Evolutionary conservation across 2,888 invertebrate species (phyloP), one percentile per base, ranked within the genome.

Genomic region (Tuberolachnus salignus): DNA sequence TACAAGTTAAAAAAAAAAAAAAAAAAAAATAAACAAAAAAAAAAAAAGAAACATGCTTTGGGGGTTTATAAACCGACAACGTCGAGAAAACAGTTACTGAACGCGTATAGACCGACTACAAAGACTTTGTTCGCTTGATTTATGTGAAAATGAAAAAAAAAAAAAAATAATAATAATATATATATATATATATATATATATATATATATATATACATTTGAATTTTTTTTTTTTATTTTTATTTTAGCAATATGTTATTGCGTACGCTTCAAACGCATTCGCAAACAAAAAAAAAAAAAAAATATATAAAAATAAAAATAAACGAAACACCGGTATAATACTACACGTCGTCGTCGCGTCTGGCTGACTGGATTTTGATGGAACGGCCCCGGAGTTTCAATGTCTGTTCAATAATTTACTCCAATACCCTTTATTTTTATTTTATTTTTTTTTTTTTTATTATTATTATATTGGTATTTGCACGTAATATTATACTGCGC

Each of bases 101-200:
- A n/a, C n/a, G n/a, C 6, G 63, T 44, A 16, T 13, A 57, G 23
- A 42, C 34, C 26, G 53, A 46, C 46, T 46, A 71, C 71, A 71
- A 71, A 71, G 71, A 59, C 23, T 46, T 59, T 71, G 3, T 71
- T 59, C 59, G 23, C 57, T 46, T 71, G 59, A 19, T 46, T 71
- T 71, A 46, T 71, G n/a, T 19, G 19, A 71, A 59, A 71, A 71
- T n/a, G 23, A 46, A 59, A 71, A 53, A 53, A 51, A 67, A 11
- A 67, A n/a, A n/a, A n/a, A n/a, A n/a, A n/a, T n/a, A n/a, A n/a
- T n/a, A n/a, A 34, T 34, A 6, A 34, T 6, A 34, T 34, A 34
- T 34, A 34, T 34, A 34, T 34, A 34, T 34, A 34, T 34, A 34
- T 34, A 34, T 34, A 34, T 6, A 34, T 34, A 34, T 6, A n/a